Evolutionary conservation across 2,888 invertebrate genomes (phyloP).

Genomic region (Blastobasis lacticolella): DNA sequence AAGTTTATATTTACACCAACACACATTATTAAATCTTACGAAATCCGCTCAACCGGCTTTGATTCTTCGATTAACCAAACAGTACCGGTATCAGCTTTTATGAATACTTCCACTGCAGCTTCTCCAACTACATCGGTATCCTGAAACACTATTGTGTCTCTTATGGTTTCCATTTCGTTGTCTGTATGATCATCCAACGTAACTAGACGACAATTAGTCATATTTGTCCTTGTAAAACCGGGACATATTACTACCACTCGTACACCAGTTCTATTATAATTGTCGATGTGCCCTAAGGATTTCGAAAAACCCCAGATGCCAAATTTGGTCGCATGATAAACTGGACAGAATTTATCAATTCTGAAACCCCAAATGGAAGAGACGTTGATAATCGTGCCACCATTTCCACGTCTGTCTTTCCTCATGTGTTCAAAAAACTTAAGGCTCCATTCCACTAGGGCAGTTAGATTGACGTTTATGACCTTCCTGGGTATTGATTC

Average conservation of each 20-base stretch:
- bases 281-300: slow-evolving; percentile 41
- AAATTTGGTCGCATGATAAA: slow-evolving; percentile 73
- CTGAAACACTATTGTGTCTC: slow-evolving; percentile 13
- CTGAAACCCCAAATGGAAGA: slow-evolving; percentile 69
- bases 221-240: slow-evolving; percentile 22
- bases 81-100: slow-evolving; percentile 50
- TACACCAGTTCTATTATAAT: slow-evolving; percentile 46
- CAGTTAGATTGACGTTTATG: slow-evolving; percentile 29
- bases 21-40: not conserved
- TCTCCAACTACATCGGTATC: slow-evolving; percentile 19
- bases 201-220: not conserved
- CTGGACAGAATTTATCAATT: slow-evolving; percentile 53
- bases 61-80: slow-evolving; percentile 22
- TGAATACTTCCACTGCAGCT: slow-evolving; percentile 24
- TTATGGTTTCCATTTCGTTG: not conserved
- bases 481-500: slow-evolving; percentile 11
- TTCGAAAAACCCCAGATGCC: slow-evolving; percentile 56
- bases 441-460: slow-evolving; percentile 34
- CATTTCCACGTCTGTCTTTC: slow-evolving; percentile 56
- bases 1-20: not conserved
- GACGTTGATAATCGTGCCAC: slow-evolving; percentile 75
- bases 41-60: not conserved
- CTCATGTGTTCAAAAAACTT: slow-evolving; percentile 68
- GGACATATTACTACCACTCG: slow-evolving; percentile 51
- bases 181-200: not conserved